Base-by-base conservation (phyloP, 2,797 vertebrate genomes). In the Triplophysa yarkandensis region DNA sequence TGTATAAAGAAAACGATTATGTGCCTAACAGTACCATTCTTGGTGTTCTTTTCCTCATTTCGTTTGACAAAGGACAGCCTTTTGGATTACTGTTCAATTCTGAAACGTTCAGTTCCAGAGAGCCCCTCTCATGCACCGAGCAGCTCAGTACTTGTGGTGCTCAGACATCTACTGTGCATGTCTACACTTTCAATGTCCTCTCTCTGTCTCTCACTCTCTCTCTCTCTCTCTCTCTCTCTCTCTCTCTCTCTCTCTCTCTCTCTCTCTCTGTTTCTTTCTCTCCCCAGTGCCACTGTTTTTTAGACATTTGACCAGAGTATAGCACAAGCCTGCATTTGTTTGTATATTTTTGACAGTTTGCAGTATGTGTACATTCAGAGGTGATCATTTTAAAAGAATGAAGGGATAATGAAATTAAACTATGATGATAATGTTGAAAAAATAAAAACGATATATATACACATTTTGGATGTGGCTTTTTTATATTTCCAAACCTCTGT, bases 271-370 rank as follows among this genome's bases (percentile, higher is more conserved):
- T 77, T 63, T 84, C 74, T 80, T 77, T 86, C 77, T 86, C 77
- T 87, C 76, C 86, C 86, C 88, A 88, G 88, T 92, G 91, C 91
- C 90, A 91, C 90, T 88, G 91, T 92, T 93, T 92, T 92, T 90
- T 92, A 91, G 87, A 92, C 90, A 91, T 92, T 88, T 90, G 90
- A 90, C 87, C 90, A 91, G 90, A 92, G 85, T 92, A 93, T 91
- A 93, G 92, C 92, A 93, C 92, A 93, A 93, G 90, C 90, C 91
- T 92, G 90, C 89, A 91, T 93, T 91, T 88, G 88, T 93, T 91
- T 92, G 90, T 93, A 92, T 92, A 92, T 92, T 92, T 93, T 93
- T 91, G 90, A 93, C 90, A 91, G 90, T 92, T 92, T 93, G 91
- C 91, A 92, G 91, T 92, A 90, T 89, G 89, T 93, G 90, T 92